Percentiles rank a stretch among this genome's conserved stretches.
Evolutionary conservation across 2,797 vertebrate genomes (phyloP).

Genomic region (Neosilurus mollespiculum): DNA sequence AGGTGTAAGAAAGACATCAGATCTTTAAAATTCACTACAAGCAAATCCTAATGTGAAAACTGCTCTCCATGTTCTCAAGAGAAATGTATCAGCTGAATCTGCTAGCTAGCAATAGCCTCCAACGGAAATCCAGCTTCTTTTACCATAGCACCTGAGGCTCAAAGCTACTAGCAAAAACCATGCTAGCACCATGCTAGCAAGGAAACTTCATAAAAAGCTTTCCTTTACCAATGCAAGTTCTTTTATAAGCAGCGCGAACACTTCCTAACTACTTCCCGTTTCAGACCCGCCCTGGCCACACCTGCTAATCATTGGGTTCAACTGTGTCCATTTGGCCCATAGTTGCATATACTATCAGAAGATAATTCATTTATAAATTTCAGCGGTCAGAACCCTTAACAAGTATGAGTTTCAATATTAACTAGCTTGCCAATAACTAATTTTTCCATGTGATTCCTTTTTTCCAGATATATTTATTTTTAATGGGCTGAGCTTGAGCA

Average conservation of each 20-base stretch:
- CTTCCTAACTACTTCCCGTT: background rate
- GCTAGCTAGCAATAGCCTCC: no score
- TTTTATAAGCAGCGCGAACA: background rate
- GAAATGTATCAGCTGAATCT: background rate
- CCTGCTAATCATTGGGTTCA: background rate
- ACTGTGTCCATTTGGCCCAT: background rate
- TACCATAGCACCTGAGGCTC: background rate
- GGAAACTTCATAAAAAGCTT: background rate
- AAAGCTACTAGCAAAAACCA: background rate
- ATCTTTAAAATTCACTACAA: background rate
- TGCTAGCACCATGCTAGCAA: no score
- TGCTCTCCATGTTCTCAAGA: background rate
- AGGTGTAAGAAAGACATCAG: background rate
- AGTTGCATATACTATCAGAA: background rate
- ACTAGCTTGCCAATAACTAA: background rate
- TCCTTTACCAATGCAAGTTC: no score
- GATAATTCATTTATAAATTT: background rate
- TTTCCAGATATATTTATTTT: background rate
- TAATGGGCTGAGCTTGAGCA: constrained; percentile 10
- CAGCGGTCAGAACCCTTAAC: background rate
- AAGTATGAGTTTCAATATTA: background rate
- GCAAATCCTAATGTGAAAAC: background rate
- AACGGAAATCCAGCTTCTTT: background rate
- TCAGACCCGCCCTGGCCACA: background rate
- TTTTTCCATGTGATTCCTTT: no score